phyloP scores from a whole-genome alignment of 2,113 vertebrate genomes.

The Scytalopus superciliaris region DNA sequence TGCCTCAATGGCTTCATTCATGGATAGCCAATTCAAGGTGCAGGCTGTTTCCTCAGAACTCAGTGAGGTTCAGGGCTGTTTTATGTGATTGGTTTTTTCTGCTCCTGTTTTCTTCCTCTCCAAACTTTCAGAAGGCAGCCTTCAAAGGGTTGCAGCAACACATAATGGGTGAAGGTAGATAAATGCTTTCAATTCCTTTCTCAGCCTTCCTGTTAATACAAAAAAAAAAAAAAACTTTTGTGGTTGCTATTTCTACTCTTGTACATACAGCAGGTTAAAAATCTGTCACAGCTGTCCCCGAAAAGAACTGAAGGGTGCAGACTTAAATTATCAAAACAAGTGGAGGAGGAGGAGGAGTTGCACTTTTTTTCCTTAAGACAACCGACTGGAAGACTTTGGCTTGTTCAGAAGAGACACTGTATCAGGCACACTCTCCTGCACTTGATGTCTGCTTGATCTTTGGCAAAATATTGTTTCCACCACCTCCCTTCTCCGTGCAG shows the following conservation, averaged over 20 bases:
- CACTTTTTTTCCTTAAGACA: neutral
- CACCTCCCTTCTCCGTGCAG: neutral
- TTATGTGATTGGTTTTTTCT: neutral
- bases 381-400: neutral
- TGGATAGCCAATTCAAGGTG: neutral
- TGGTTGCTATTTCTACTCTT: neutral
- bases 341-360: neutral
- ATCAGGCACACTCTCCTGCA: fast-evolving
- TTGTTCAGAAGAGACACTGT: neutral
- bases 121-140: neutral
- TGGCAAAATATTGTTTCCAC: neutral
- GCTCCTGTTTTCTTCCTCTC: neutral
- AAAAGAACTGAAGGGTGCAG: neutral
- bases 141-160: fast-evolving
- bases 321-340: neutral
- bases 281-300: neutral
- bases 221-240: neutral
- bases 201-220: neutral
- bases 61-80: neutral
- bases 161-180: neutral
- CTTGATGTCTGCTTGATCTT: neutral
- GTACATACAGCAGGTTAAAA: neutral
- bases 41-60: neutral
- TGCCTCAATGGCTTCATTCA: fast-evolving
- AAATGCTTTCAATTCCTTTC: neutral